Percentiles rank a stretch among this genome's conserved stretches.
phyloP scores from a whole-genome alignment of 2,888 invertebrate genomes.

The Smittia aterrima region DNA sequence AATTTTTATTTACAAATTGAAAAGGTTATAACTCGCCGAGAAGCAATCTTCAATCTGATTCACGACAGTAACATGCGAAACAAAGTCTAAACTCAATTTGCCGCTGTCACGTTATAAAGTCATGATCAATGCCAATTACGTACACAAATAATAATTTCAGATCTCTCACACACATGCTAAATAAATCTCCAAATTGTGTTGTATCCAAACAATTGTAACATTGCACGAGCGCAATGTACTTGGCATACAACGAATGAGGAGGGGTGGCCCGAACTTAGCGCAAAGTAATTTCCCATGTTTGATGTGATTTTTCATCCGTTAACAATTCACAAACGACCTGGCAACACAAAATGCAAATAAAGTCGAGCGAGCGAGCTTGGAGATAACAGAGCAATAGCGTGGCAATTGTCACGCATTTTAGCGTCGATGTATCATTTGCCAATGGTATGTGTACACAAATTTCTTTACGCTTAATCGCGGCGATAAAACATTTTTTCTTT shows the following conservation, averaged over 20 bases:
- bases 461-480: not conserved
- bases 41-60: not conserved
- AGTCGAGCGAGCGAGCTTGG: not conserved
- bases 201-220: not conserved
- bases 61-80: not conserved
- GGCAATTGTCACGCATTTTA: constrained; percentile 1
- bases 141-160: not conserved
- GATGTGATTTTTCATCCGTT: not conserved
- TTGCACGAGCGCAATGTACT: not conserved
- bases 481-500: not conserved
- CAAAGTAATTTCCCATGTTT: constrained; percentile 1
- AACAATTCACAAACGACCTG: not conserved
- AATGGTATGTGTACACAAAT: not conserved
- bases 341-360: constrained; percentile 1
- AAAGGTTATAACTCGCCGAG: too few species aligned
- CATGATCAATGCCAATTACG: constrained; percentile 21
- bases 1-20: too few species aligned
- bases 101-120: not conserved
- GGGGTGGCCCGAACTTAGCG: not conserved
- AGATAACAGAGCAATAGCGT: not conserved
- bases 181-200: constrained; percentile 2
- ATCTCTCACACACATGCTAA: not conserved
- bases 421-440: not conserved
- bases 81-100: not conserved
- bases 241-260: not conserved